Base-by-base conservation (phyloP, 92 coral and sea anemone genomes). In the Epizoanthus scotinus region DNA sequence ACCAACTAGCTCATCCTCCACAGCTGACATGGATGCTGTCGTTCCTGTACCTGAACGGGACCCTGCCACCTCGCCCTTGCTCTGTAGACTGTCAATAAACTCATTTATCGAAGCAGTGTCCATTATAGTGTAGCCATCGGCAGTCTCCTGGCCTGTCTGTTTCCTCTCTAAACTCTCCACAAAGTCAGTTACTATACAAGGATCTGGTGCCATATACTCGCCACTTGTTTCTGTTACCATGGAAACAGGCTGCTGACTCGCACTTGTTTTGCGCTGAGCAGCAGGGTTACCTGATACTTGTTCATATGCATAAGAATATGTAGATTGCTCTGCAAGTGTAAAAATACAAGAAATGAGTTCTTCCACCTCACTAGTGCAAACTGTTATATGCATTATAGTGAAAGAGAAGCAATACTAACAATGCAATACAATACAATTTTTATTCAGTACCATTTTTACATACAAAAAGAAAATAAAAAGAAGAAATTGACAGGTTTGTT, bases 221-320 rank as follows among this genome's bases (percentile, higher is more conserved):
- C 53, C 82, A 10, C 81, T 44, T 40, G 55, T 12, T 38, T 36
- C 68, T 26, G 81, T 59, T 75, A 67, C 81, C 69, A 10, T 75
- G 68, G 81, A 21, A 75, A 42, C 81, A 36, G 81, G 12, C 47
- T 31, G 80, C 34, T 38, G 66, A 36, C 54, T 20, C 6, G 68
- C n/a, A 47, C 28, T 56, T 12, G 49, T 40, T 54, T 36, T 75
- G 25, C 67, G 69, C 53, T 60, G 81, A 17, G 22, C 38, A n/a
- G 50, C 67, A 4, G 81, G 81, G 44, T 57, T 75, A 67, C 44
- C 21, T 25, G 77, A 20, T 14, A 20, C 21, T 50, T 86, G 91
- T 5, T 87, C 89, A 67, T 91, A 91, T 14, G 91, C 88, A 64
- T 92, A 92, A 0, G 90, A 78, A 71, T 92, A 92, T 50, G 73